Base-by-base conservation (phyloP, 2,113 vertebrate genomes). In the Butorides virescens region DNA sequence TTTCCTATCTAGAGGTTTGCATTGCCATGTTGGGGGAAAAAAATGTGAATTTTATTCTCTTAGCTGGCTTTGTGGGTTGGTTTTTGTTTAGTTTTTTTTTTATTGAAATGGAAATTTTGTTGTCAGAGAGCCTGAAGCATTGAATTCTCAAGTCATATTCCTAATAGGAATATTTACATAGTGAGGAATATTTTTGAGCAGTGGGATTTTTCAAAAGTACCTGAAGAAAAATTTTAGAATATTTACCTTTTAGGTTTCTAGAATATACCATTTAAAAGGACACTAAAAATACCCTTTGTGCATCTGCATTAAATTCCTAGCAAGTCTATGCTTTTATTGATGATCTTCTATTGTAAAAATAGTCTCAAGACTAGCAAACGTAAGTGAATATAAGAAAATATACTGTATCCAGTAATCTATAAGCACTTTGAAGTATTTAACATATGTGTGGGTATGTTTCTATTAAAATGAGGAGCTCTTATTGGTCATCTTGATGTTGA, bases 91-190 rank as follows among this genome's bases (percentile, higher is more conserved):
- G 37, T 8, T 16, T 20, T 47, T 42, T 56, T 66, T 86, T 65
- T 27, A 34, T 34, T 89, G 76, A 94, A 96, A 83, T 83, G 71
- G 90, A 93, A 90, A 94, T 92, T 56, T 78, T 93, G 37, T 93
- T 88, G 74, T 93, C 49, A 59, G 53, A 78, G 25, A 86, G 39
- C 86, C 92, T 86, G 53, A 83, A 77, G 82, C 62, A 25, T 47
- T 75, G 65, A 90, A 89, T 88, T 92, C 79, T 78, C 14, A 67
- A 77, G 29, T 59, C 72, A 55, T 91, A 66, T 30, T 92, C 63
- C 46, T 76, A 88, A 76, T 7, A 83, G 39, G 73, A 58, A 49
- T 88, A 83, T 90, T 95, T 92, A 68, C 74, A 50, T 80, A 86
- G 21, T 36, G 10, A 86, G 22, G 68, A 88, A 77, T 67, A 78